Conservation (phyloP, 1,140 invertebrate species). For the Zaprionus lachaisei region DNA sequence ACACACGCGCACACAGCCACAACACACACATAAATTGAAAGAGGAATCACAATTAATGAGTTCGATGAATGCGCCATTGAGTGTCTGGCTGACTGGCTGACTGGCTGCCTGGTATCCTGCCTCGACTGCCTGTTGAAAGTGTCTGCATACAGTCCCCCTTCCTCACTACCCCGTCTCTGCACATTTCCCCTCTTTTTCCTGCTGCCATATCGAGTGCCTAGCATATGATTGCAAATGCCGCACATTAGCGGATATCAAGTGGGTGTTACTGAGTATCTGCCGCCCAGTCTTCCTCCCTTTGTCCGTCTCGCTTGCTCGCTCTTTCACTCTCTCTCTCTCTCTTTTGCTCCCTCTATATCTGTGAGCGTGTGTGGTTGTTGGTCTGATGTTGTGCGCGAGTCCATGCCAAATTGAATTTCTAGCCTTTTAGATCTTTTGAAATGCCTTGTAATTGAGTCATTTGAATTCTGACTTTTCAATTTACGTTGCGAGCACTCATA, state of each 20-base stretch:
- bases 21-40: slow-evolving; percentile 70
- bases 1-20: slow-evolving; percentile 1
- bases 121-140: slow-evolving; percentile 39
- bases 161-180: not conserved
- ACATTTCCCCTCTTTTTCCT: slow-evolving; percentile 11
- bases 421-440: slow-evolving; percentile 83
- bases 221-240: slow-evolving; percentile 82
- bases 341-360: slow-evolving; percentile 22
- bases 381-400: slow-evolving; percentile 50
- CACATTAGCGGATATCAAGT: slow-evolving; percentile 83
- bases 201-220: slow-evolving; percentile 50
- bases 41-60: slow-evolving; percentile 82
- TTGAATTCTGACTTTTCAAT: slow-evolving; percentile 82
- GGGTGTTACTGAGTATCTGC: slow-evolving; percentile 77
- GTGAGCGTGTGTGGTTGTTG: slow-evolving; percentile 31
- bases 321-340: slow-evolving; percentile 33
- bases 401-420: slow-evolving; percentile 81
- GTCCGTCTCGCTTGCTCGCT: slow-evolving; percentile 6
- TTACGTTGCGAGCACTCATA: slow-evolving; percentile 49
- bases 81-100: slow-evolving; percentile 32
- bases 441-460: slow-evolving; percentile 77
- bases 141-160: slow-evolving; percentile 1
- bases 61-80: slow-evolving; percentile 75
- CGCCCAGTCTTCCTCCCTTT: slow-evolving; percentile 9
- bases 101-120: slow-evolving; percentile 46